A percentile compares a stretch with the other conserved stretches of the same genome.
Conservation (phyloP, 2,113 vertebrate genomes). For the Nanger granti region DNA sequence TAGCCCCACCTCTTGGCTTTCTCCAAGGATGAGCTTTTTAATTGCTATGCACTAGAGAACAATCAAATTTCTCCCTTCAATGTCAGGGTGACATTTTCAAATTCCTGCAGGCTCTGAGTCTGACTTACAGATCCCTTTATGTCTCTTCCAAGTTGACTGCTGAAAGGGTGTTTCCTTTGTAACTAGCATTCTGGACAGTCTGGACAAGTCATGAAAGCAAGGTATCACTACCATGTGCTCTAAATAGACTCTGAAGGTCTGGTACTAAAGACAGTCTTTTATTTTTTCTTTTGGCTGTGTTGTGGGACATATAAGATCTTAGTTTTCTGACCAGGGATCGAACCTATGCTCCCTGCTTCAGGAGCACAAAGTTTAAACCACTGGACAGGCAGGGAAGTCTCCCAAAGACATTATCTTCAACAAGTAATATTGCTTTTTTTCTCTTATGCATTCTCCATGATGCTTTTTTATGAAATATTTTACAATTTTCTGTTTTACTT, state of each 20-base stretch:
- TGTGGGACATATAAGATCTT: neutral
- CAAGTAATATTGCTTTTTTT: neutral
- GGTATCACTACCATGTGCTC: constrained; percentile 53
- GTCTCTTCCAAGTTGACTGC: neutral
- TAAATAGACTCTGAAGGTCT: constrained; percentile 19
- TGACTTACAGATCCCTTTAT: constrained; percentile 37
- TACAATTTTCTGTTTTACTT: neutral
- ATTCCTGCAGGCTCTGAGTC: constrained; percentile 6
- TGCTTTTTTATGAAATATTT: neutral
- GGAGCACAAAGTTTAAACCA: neutral
- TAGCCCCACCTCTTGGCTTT: neutral
- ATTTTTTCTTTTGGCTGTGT: neutral
- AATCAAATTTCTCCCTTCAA: neutral
- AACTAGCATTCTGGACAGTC: constrained; percentile 38
- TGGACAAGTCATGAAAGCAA: constrained; percentile 37
- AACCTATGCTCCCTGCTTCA: neutral
- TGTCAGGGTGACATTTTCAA: neutral
- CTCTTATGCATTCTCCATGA: neutral
- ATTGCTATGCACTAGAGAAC: neutral
- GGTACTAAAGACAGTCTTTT: constrained; percentile 1
- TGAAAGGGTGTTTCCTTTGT: constrained; percentile 53
- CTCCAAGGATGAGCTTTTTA: neutral
- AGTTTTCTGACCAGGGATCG: neutral
- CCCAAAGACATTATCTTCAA: constrained; percentile 33
- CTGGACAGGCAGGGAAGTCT: neutral